Evolutionary conservation across 2,888 invertebrate genomes (phyloP).

Genomic region (Operophtera brumata): DNA sequence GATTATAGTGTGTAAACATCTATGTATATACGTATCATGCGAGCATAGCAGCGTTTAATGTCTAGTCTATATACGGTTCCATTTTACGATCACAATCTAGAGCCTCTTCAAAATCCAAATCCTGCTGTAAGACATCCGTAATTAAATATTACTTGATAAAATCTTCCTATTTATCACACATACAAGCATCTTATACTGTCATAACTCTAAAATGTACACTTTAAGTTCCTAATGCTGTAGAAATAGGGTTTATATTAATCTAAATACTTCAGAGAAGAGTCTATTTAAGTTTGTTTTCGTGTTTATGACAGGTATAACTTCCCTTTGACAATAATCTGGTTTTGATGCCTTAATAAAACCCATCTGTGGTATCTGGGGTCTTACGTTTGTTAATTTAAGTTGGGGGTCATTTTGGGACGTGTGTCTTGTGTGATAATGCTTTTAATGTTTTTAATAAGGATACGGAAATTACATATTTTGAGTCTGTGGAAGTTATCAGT

Average conservation of each 20-base stretch:
- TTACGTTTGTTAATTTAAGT: conserved; percentile 31
- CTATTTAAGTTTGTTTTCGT: conserved; percentile 32
- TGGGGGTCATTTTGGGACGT: conserved; percentile 28
- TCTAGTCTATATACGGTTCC: not conserved
- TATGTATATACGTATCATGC: no score
- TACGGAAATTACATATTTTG: not conserved
- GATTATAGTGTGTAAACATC: no score
- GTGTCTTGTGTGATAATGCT: conserved; percentile 27
- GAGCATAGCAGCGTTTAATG: no score
- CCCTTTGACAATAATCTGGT: conserved; percentile 57
- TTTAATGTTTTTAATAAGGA: conserved; percentile 21
- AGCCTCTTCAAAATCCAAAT: conserved; percentile 1
- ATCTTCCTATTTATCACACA: conserved; percentile 35
- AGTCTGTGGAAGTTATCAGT: not conserved
- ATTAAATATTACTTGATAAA: conserved; percentile 48
- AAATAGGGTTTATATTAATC: conserved; percentile 35
- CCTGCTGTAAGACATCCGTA: conserved; percentile 29
- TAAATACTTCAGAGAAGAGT: not conserved
- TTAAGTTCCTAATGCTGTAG: not conserved
- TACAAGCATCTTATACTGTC: not conserved
- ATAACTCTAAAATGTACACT: not conserved
- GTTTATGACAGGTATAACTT: conserved; percentile 59
- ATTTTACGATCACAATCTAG: not conserved
- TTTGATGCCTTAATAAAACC: conserved; percentile 65
- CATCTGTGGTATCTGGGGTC: conserved; percentile 45